phyloP scores from a whole-genome alignment of 1,140 invertebrate species.

The Pteromalus puparum region DNA sequence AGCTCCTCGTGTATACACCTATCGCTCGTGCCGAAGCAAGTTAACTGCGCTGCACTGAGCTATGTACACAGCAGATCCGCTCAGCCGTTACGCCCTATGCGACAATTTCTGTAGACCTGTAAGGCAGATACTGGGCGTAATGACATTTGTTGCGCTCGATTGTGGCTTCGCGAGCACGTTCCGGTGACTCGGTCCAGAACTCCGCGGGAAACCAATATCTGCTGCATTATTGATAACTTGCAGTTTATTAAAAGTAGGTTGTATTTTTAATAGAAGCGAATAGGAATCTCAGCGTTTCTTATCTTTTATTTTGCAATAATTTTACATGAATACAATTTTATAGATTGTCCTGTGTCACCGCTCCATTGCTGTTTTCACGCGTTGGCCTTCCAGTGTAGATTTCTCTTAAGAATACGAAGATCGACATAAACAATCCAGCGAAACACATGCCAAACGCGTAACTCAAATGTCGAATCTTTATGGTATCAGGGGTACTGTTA shows the following conservation, averaged over 20 bases:
- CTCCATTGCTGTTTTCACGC: background rate
- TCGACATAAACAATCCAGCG: background rate
- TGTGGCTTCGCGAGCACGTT: constrained; percentile 60
- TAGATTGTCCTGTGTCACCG: background rate
- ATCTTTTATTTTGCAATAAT: constrained; percentile 31
- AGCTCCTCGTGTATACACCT: background rate
- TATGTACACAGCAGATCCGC: constrained; percentile 40
- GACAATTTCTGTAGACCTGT: constrained; percentile 66
- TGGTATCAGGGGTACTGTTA: background rate
- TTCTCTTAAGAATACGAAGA: constrained; percentile 7
- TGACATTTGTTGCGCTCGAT: constrained; percentile 62
- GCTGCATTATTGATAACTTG: no score
- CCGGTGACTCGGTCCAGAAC: constrained; percentile 48
- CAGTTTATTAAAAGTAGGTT: no score
- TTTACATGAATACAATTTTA: background rate
- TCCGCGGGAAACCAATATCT: no score
- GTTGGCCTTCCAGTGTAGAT: background rate
- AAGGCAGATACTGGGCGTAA: constrained; percentile 66
- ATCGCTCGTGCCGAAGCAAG: background rate
- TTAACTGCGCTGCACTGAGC: background rate
- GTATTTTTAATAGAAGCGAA: no score
- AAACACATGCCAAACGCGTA: background rate
- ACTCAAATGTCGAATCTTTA: background rate
- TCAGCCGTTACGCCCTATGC: constrained; percentile 57
- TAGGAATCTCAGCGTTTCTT: constrained; percentile 63